Conservation (phyloP, 1,140 invertebrate genomes). For the Steinernema khuongi region DNA sequence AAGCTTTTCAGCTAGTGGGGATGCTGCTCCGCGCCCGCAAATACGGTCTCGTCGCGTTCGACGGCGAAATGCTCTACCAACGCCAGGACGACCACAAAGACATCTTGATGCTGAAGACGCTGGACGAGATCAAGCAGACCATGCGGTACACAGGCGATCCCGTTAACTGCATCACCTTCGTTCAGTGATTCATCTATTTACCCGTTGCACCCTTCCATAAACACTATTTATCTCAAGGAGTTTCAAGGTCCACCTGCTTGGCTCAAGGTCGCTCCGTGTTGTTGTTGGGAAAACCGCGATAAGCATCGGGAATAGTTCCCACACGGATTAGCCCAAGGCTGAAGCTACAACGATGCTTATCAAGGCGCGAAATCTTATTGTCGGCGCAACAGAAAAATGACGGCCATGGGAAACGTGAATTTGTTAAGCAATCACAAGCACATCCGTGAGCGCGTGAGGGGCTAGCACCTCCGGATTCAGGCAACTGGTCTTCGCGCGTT, state of each 20-base stretch:
- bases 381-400: background rate
- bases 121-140: conserved; percentile 29
- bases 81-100: conserved; percentile 39
- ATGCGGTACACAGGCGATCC: conserved; percentile 30
- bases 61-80: conserved; percentile 90
- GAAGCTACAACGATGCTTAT: conserved; percentile 1
- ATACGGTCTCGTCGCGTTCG: conserved; percentile 79
- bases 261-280: background rate
- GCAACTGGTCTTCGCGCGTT: too few relatives aligned
- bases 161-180: conserved; percentile 29
- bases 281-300: background rate
- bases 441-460: too few relatives aligned
- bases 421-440: background rate
- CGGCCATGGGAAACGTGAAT: background rate
- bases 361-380: background rate
- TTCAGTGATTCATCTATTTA: background rate
- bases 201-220: background rate
- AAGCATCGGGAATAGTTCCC: background rate
- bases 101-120: conserved; percentile 26
- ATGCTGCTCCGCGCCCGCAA: conserved; percentile 82
- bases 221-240: background rate
- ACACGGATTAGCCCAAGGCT: conserved; percentile 11
- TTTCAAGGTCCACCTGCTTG: background rate
- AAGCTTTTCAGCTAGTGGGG: conserved; percentile 69
- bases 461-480: too few relatives aligned